Evolutionary conservation across 2,888 invertebrate genomes (phyloP).

Genomic region (Lordiphosa andalusiaca): DNA sequence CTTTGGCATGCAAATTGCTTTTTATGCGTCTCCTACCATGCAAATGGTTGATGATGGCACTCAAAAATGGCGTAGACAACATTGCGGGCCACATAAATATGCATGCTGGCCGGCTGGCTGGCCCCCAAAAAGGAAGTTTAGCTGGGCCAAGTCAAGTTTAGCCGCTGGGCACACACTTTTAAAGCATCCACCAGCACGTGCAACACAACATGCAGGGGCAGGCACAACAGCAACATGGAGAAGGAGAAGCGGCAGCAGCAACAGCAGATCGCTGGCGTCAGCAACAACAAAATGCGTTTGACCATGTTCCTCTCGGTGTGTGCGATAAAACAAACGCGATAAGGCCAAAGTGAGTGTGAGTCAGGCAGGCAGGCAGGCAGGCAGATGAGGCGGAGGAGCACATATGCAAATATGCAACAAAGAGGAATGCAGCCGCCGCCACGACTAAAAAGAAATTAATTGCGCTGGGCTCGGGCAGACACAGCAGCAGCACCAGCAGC

Average conservation of each 20-base stretch:
- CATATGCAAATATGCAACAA: slow-evolving; percentile 68
- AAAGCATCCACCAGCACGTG: slow-evolving; percentile 65
- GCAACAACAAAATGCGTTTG: slow-evolving; percentile 70
- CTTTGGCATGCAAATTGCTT: slow-evolving; percentile 72
- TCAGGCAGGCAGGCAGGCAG: slow-evolving; percentile 51
- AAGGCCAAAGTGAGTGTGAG: slow-evolving; percentile 70
- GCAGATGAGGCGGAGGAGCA: slow-evolving; percentile 25
- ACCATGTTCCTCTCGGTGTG: slow-evolving; percentile 44
- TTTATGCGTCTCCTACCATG: slow-evolving; percentile 58
- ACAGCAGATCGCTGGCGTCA: slow-evolving; percentile 64
- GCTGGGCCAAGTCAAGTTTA: slow-evolving; percentile 50
- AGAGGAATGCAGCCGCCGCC: slow-evolving; percentile 72
- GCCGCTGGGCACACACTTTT: slow-evolving; percentile 70
- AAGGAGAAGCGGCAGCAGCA: slow-evolving; percentile 3
- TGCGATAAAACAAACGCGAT: slow-evolving; percentile 74
- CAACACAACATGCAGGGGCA: slow-evolving; percentile 47
- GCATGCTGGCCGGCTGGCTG: slow-evolving; percentile 51
- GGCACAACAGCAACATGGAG: slow-evolving; percentile 8
- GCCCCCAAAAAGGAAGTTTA: slow-evolving; percentile 40
- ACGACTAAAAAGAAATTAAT: slow-evolving; percentile 75
- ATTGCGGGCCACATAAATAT: slow-evolving; percentile 57
- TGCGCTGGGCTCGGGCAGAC: slow-evolving; percentile 66
- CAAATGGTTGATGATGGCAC: slow-evolving; percentile 71
- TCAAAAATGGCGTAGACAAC: slow-evolving; percentile 68
- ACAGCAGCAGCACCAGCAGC: slow-evolving; percentile 32